These are phyloP conservation scores for Lasioglossum morio DNA, from an alignment of 2,888 invertebrate species.

Conservation along the genomic window DNA sequence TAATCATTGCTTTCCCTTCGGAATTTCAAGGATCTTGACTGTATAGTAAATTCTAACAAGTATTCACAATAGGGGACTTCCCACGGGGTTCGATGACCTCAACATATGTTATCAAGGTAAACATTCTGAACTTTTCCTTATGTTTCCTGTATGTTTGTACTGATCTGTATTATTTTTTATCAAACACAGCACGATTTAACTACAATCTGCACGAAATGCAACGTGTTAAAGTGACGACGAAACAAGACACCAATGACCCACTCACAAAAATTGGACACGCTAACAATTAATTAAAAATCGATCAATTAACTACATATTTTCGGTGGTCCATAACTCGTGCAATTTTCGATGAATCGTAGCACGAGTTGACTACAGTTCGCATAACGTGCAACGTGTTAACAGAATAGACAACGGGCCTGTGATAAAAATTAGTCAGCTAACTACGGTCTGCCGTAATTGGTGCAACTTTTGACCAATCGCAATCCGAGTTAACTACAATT, in stretches of 20 bases:
- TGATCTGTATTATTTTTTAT: too few species aligned
- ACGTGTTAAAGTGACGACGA: too few species aligned
- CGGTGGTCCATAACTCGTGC: not conserved
- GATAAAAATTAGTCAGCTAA: not conserved
- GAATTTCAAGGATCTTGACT: not conserved
- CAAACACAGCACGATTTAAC: too few species aligned
- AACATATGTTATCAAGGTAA: not conserved
- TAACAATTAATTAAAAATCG: too few species aligned
- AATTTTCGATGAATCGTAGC: not conserved
- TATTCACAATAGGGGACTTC: not conserved
- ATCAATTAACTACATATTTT: not conserved
- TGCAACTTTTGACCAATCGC: not conserved
- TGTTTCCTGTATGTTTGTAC: too few species aligned
- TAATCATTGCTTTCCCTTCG: not conserved
- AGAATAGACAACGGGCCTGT: not conserved
- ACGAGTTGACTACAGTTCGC: not conserved
- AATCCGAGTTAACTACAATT: not conserved
- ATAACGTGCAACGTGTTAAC: not conserved
- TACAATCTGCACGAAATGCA: too few species aligned
- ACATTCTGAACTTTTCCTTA: not conserved
- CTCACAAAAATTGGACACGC: too few species aligned
- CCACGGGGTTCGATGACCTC: not conserved
- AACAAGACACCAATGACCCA: not conserved
- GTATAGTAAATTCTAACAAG: not conserved
- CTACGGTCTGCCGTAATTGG: not conserved